Evolutionary conservation across 2,797 vertebrate species (phyloP).

Genomic region (Adrianichthys oophorus): DNA sequence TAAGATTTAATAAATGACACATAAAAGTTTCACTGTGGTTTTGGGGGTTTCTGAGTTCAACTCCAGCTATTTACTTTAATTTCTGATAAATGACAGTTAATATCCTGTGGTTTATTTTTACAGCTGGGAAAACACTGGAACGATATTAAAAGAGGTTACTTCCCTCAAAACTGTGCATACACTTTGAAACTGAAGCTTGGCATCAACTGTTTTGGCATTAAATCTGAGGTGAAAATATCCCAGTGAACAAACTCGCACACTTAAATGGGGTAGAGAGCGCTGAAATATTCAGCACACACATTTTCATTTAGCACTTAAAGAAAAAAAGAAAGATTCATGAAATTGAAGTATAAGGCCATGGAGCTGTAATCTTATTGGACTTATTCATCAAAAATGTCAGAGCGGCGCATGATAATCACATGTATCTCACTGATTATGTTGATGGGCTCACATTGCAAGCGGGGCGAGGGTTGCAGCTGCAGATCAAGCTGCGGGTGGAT

Average conservation of each 20-base stretch:
- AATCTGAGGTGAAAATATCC: not conserved
- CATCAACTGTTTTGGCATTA: not conserved
- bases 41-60: conserved; percentile 1
- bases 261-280: not conserved
- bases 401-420: conserved; percentile 17
- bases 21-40: conserved; percentile 1
- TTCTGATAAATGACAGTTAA: not conserved
- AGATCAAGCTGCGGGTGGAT: conserved; percentile 32
- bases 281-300: not conserved
- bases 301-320: too few relatives aligned
- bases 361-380: conserved; percentile 10
- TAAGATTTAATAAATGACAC: not conserved
- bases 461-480: conserved; percentile 24
- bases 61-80: conserved; percentile 14
- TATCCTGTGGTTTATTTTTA: not conserved
- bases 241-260: not conserved
- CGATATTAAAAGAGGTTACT: not conserved
- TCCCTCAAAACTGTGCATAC: not conserved
- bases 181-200: not conserved
- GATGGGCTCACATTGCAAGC: conserved; percentile 27
- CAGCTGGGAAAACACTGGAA: not conserved
- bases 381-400: conserved; percentile 40
- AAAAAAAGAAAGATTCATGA: conserved; percentile 11
- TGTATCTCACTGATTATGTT: conserved; percentile 6
- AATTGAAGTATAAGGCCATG: conserved; percentile 26